Base-by-base conservation (phyloP, 2,888 invertebrate genomes). In the Dolomedes plantarius region DNA sequence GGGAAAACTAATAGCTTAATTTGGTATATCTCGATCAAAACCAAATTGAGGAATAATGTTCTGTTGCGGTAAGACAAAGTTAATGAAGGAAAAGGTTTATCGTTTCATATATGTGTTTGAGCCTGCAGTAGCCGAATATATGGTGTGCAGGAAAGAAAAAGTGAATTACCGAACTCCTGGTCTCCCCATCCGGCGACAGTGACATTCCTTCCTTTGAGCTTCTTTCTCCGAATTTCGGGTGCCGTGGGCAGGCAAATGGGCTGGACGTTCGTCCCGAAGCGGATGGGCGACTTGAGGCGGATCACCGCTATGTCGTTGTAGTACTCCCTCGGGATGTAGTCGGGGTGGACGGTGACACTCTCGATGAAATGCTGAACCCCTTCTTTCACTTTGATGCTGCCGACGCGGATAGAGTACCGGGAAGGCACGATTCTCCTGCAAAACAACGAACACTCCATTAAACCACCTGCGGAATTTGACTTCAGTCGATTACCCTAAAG, bases 161-260 rank as follows among this genome's bases (percentile, higher is more conserved):
- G 19, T 28, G n/a, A 69, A 86, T 86, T 31, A 86, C 86, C 80
- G 28, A 80, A 88, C n/a, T 88, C 79, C 23, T 80, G 85, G n/a
- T 89, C 86, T 23, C 90, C 89, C 89, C 89, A 89, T n/a, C 89
- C 89, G 9, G 87, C 80, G 11, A 89, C 86, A 1, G 87, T 88
- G n/a, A 87, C 85, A 16, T 75, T 39, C 13, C 64, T 73, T 23
- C 79, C 88, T 39, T 64, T 77, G 19, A 88, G 50, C 11, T 79
- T 65, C 27, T 87, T 79, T 28, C 86, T 82, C 7, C 82, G 36
- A 0, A 41, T 41, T 23, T 80, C 83, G 11, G 41, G 29, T 0
- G 72, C 13, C 11, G 74, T 27, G 6, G 89, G 89, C 36, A 89
- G 36, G 46, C 79, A 88, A 32, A 88, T 88, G 16, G 89, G 86